These are phyloP conservation scores for Numida meleagris DNA, from an alignment of 2,113 vertebrate species.

Conservation along the genomic window DNA sequence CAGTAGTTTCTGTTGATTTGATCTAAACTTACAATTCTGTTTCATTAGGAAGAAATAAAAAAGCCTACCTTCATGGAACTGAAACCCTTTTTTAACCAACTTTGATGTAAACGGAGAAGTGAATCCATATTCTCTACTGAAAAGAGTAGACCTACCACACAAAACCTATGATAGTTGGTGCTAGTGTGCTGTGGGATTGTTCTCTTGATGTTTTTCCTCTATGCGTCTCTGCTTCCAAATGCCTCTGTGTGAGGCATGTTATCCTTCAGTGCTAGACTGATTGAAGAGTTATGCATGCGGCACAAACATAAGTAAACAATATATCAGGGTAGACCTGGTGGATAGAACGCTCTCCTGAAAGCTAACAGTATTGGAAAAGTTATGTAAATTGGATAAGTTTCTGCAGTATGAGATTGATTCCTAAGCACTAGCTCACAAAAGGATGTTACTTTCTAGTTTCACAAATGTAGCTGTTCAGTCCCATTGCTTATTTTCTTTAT, in stretches of 20 bases:
- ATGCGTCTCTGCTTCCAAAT: background rate
- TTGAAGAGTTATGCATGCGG: background rate
- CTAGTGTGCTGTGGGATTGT: background rate
- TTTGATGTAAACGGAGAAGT: background rate
- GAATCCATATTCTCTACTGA: background rate
- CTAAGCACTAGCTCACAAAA: background rate
- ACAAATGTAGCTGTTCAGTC: background rate
- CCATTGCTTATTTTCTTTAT: background rate
- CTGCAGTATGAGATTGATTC: background rate
- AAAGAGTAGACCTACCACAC: background rate
- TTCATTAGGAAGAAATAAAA: background rate
- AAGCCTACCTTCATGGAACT: background rate
- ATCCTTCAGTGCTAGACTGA: background rate
- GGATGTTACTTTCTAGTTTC: background rate
- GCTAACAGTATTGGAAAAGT: background rate
- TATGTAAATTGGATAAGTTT: background rate
- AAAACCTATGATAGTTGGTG: background rate
- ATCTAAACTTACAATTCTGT: background rate
- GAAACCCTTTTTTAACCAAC: background rate
- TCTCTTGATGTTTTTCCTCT: background rate
- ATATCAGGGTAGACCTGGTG: background rate
- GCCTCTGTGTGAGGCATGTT: background rate
- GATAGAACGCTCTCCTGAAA: background rate
- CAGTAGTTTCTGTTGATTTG: background rate
- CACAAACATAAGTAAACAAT: background rate